Percentiles rank a stretch among this genome's conserved stretches.
phyloP scores from a whole-genome alignment of 2,113 vertebrate species.

The Okapia johnstoni region DNA sequence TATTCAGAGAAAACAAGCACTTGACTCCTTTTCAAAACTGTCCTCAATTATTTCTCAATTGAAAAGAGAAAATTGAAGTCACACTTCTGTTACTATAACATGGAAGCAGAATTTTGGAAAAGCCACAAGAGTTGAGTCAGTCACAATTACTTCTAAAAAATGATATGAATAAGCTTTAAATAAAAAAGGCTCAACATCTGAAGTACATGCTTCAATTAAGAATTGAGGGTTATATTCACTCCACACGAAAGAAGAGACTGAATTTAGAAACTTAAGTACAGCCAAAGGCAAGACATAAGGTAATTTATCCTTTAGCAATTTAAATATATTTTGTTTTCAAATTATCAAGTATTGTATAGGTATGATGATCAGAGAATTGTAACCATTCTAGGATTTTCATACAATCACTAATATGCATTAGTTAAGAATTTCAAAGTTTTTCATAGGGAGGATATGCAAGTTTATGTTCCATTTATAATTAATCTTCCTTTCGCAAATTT shows the following conservation, averaged over 20 bases:
- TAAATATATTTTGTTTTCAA: background rate
- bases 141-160: slow-evolving; percentile 13
- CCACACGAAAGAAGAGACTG: background rate
- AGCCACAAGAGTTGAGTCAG: background rate
- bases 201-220: slow-evolving; percentile 3
- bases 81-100: background rate
- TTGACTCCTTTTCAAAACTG: slow-evolving; percentile 53
- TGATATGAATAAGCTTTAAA: background rate
- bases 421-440: background rate
- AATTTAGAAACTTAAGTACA: background rate
- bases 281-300: background rate
- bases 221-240: background rate
- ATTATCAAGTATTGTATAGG: background rate
- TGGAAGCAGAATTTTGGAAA: background rate
- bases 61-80: slow-evolving; percentile 39
- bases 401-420: background rate
- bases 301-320: background rate
- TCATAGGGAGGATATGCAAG: background rate
- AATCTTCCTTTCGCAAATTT: background rate
- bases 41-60: slow-evolving; percentile 54
- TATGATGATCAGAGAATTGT: background rate
- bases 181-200: background rate
- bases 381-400: background rate
- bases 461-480: background rate
- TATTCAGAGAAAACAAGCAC: slow-evolving; percentile 50